Base-by-base conservation (phyloP, 2,113 vertebrate genomes). In the Cheilinus undulatus region DNA sequence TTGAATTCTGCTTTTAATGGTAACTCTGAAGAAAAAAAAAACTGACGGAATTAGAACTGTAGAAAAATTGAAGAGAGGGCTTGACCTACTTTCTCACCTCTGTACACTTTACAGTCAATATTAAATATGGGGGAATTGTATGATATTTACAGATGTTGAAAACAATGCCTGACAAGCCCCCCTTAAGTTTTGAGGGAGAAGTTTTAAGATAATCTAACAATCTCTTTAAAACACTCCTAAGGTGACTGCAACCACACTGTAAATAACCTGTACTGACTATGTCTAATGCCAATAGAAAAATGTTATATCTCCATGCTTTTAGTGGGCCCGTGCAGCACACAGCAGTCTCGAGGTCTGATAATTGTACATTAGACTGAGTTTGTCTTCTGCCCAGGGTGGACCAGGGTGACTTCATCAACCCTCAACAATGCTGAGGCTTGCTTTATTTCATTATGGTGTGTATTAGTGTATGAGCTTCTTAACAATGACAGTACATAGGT, bases 401-500 rank as follows among this genome's bases (percentile, higher is more conserved):
- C 40, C 4, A 12, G 15, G 5, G 56, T 69, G 48, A 78, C 62
- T 66, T 19, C 4, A 40, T 19, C 19, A 2, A 23, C 28, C 34
- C 49, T 3, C 9, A 20, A 11, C 51, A 10, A 28, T 36, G 52
- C 23, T n/a, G 53, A 11, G 22, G 30, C 60, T 52, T 68, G 34
- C 9, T 30, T 13, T 69, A n/a, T 11, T 24, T 57, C 12, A n/a
- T 8, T 34, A 3, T 59, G 3, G 34, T n/a, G 20, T 12, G 15
- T 8, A 28, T 38, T n/a, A 38, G 36, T 45, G 30, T 3, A 36
- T 36, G 32, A 57, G 24, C 54, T 38, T 80, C 42, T 13, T 30
- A 34, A 11, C 32, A 26, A 14, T 38, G 40, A 38, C 24, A 36
- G 49, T 58, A 13, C 20, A n/a, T 34, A 38, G 36, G 50, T 54